Percentiles rank a stretch among this genome's conserved stretches.
phyloP scores from a whole-genome alignment of 2,113 vertebrate species.

The Ursus arctos region DNA sequence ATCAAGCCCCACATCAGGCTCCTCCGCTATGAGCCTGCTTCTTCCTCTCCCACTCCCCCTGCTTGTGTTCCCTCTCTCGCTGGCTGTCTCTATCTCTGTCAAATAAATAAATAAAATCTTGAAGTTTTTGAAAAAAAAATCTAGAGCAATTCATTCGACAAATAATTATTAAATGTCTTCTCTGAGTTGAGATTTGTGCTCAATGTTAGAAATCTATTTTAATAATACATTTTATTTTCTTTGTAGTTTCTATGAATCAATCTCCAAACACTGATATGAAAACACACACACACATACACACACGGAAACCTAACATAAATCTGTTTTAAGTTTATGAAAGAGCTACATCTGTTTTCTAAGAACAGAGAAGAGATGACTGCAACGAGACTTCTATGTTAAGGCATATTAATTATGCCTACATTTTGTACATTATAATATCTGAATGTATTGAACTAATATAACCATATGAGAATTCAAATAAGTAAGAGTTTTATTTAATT shows the following conservation, averaged over 20 bases:
- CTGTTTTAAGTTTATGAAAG: not conserved
- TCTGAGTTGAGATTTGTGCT: not conserved
- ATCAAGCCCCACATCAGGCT: no score
- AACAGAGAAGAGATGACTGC: not conserved
- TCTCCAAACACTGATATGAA: not conserved
- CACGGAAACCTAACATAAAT: not conserved
- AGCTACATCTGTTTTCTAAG: not conserved
- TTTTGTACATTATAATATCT: not conserved
- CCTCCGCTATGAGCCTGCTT: no score
- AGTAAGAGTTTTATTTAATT: not conserved
- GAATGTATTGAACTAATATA: not conserved
- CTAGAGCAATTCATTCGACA: not conserved
- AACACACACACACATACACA: not conserved
- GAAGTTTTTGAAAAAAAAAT: not conserved
- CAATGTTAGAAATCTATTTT: not conserved
- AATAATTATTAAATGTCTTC: not conserved
- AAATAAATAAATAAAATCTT: no score
- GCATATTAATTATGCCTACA: not conserved
- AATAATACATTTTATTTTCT: not conserved
- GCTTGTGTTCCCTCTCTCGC: no score
- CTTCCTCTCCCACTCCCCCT: no score
- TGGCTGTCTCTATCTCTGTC: no score
- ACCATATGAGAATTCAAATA: not conserved
- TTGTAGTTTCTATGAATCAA: not conserved
- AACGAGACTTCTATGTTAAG: not conserved